Conservation (phyloP, 2,113 vertebrate species). For the Neotoma lepida region DNA sequence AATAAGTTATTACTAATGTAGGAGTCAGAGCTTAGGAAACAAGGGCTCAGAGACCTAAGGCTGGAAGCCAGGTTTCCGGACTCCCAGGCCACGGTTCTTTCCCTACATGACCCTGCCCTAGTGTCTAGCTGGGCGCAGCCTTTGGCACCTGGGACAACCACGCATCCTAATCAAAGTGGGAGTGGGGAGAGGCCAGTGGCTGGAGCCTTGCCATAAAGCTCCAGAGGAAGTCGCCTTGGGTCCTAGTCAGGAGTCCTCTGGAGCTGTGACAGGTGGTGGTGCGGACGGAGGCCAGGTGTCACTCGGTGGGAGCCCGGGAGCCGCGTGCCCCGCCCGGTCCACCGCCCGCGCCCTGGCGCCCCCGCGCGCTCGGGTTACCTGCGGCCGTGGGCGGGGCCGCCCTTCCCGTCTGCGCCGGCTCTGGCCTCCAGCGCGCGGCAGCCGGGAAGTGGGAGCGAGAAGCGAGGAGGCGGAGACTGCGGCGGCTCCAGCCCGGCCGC, state of each 20-base stretch:
- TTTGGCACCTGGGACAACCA: background rate
- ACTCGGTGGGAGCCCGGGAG: background rate
- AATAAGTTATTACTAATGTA: slow-evolving; percentile 1
- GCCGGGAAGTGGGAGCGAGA: slow-evolving; percentile 77
- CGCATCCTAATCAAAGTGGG: background rate
- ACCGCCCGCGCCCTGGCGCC: background rate
- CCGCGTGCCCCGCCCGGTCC: background rate
- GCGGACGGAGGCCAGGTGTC: background rate
- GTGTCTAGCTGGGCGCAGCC: background rate
- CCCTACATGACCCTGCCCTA: background rate
- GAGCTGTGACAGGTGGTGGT: background rate
- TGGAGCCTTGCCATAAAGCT: background rate
- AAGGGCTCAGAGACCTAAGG: slow-evolving; percentile 26
- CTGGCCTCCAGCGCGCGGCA: slow-evolving; percentile 29
- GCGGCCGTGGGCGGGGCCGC: slow-evolving; percentile 71
- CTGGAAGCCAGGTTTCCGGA: background rate
- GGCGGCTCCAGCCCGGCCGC: slow-evolving; percentile 32
- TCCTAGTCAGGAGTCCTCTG: rapidly evolving
- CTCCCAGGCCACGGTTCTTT: slow-evolving; percentile 50
- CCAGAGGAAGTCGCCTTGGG: background rate
- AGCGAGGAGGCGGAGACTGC: slow-evolving; percentile 69
- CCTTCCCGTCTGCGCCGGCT: slow-evolving; percentile 72
- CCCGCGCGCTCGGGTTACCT: slow-evolving; percentile 63
- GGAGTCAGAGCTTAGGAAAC: slow-evolving; percentile 45
- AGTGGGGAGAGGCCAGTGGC: background rate